Base-by-base conservation (phyloP, 2,113 vertebrate genomes). In the Hemicordylus capensis region DNA sequence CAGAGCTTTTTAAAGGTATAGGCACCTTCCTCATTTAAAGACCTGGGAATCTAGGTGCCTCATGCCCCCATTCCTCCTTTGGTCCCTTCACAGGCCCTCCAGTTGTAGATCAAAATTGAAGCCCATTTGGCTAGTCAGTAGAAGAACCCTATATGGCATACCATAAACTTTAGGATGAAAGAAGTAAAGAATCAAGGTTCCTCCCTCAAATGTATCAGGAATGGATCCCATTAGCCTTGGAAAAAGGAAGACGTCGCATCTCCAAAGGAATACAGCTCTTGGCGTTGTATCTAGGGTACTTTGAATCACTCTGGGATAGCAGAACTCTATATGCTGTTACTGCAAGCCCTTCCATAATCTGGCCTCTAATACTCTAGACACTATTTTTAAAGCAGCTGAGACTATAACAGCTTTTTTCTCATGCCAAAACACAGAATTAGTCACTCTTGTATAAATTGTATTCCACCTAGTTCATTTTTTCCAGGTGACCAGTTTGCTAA, bases 401-500 rank as follows among this genome's bases (percentile, higher is more conserved):
- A 81, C 82, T 74, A 34, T 64, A 77, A 83, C 67, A 26, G 85
- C 83, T 39, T 54, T 78, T 39, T 37, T 19, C n/a, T 80, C 72
- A 51, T 73, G 83, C 76, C 84, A 86, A 90, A 91, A 91, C 84
- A 84, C 84, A 85, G 76, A 58, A 87, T 93, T 93, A 93, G 85
- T 95, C 87, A 90, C 37, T 87, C 87, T 89, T 82, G 85, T 69
- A 76, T 90, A 88, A 88, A 76, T 67, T 84, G 63, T 48, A 56
- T 83, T 86, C 88, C 85, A 91, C 42, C 20, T 73, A 80, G 87
- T 46, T 76, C 77, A 86, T 79, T 92, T 92, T 94, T 95, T 93
- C 92, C 92, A 79, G 85, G 85, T 91, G 90, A 94, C 92, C 91
- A 85, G 81, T 85, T 89, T 91, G 88, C 87, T 93, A 93, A 92